Conservation (phyloP, 1,140 invertebrate genomes). For the Drosophila bifasciata region DNA sequence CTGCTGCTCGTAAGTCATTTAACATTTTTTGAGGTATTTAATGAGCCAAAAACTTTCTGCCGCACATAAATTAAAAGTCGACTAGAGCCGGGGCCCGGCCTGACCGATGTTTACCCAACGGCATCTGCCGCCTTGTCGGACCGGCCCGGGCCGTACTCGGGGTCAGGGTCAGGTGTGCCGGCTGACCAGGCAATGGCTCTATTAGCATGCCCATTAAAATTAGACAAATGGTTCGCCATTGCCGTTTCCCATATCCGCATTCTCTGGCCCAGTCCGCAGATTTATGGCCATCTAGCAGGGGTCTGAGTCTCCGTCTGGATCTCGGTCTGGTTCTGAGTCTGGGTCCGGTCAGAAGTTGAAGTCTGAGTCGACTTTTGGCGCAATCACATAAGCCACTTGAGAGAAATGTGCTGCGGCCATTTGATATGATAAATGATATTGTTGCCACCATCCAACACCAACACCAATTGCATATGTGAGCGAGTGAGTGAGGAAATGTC, state of each 20-base stretch:
- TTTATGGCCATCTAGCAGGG: conserved; percentile 57
- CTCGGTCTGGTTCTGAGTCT: conserved; percentile 21
- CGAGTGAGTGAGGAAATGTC: neutral
- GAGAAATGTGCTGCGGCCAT: conserved; percentile 62
- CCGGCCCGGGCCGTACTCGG: neutral
- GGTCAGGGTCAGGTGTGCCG: conserved; percentile 61
- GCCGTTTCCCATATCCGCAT: conserved; percentile 78
- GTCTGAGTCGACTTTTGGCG: conserved; percentile 32
- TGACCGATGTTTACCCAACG: neutral
- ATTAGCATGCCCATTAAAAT: conserved; percentile 82
- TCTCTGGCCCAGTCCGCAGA: conserved; percentile 56
- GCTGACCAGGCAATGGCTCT: conserved; percentile 75
- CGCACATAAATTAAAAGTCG: conserved; percentile 78
- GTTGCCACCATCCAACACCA: conserved; percentile 41
- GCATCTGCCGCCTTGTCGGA: too few species aligned
- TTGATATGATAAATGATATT: conserved; percentile 81
- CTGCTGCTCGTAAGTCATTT: conserved; percentile 71
- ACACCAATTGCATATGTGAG: conserved; percentile 34
- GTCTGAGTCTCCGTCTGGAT: conserved; percentile 16
- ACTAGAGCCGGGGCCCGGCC: conserved; percentile 25
- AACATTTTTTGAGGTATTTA: conserved; percentile 82
- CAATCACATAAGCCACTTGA: conserved; percentile 76
- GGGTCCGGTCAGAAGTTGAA: too few species aligned
- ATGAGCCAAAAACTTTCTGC: conserved; percentile 78
- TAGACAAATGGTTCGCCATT: conserved; percentile 77